Conservation (phyloP, 2,888 invertebrate species). For the Seira sanloemensis region DNA sequence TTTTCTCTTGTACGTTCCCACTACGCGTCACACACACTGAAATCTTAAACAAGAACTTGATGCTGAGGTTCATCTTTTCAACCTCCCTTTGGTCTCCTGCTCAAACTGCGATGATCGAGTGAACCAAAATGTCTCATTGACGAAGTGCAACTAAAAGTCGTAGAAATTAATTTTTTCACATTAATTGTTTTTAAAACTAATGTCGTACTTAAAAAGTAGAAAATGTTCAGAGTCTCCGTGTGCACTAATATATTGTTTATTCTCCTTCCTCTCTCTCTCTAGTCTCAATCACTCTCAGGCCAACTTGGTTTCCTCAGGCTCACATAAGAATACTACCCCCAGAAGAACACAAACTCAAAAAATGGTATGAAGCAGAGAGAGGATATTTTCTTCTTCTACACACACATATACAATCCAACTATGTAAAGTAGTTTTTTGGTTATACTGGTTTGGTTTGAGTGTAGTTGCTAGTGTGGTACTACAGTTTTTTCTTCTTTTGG, state of each 20-base stretch:
- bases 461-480: background rate
- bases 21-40: too few species aligned
- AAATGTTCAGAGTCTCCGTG: background rate
- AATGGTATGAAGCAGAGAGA: constrained; percentile 7
- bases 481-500: constrained; percentile 16
- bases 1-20: too few species aligned
- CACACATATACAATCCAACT: constrained; percentile 5
- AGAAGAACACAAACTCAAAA: constrained; percentile 3
- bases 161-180: background rate
- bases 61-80: too few species aligned
- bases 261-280: constrained; percentile 6
- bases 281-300: constrained; percentile 6
- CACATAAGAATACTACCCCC: constrained; percentile 19
- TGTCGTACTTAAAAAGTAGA: background rate
- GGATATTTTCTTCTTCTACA: background rate
- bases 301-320: constrained; percentile 14
- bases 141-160: background rate
- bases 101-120: background rate
- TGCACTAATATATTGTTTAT: background rate
- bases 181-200: background rate
- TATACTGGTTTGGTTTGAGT: constrained; percentile 5
- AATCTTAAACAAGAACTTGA: too few species aligned
- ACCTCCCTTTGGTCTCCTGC: background rate
- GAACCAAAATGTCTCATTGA: background rate
- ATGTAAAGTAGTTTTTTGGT: constrained; percentile 20